Evolutionary conservation across 2,113 vertebrate genomes (phyloP).

Genomic region (Corvus hawaiiensis): DNA sequence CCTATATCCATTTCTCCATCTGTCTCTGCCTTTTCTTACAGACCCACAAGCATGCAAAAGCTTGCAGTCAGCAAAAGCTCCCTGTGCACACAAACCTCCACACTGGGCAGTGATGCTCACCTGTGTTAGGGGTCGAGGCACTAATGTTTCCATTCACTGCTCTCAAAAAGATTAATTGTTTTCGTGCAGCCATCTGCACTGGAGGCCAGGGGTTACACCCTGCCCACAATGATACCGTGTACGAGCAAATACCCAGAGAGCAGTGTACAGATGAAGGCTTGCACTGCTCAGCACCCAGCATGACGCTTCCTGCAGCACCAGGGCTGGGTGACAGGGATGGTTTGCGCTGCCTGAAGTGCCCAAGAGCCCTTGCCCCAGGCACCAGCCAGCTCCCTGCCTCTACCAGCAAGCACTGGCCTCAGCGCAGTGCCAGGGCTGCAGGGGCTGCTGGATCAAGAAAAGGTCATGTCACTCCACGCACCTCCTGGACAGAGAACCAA

Average conservation of each 20-base stretch:
- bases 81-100: background rate
- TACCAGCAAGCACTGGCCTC: background rate
- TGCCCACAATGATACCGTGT: background rate
- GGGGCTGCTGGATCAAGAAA: background rate
- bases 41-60: background rate
- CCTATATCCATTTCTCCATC: background rate
- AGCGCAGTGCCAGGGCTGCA: background rate
- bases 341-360: background rate
- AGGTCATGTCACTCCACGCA: accelerated
- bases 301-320: background rate
- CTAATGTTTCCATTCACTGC: background rate
- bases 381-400: background rate
- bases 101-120: background rate
- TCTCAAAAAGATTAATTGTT: background rate
- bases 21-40: background rate
- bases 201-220: background rate
- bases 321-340: background rate
- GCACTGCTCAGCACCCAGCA: background rate
- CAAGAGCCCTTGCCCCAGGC: background rate
- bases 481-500: background rate
- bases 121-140: background rate
- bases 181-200: background rate
- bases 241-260: background rate
- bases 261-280: background rate
- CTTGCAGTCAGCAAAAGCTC: background rate